Base-by-base conservation (phyloP, 2,113 vertebrate genomes). In the Noturus placidus region DNA sequence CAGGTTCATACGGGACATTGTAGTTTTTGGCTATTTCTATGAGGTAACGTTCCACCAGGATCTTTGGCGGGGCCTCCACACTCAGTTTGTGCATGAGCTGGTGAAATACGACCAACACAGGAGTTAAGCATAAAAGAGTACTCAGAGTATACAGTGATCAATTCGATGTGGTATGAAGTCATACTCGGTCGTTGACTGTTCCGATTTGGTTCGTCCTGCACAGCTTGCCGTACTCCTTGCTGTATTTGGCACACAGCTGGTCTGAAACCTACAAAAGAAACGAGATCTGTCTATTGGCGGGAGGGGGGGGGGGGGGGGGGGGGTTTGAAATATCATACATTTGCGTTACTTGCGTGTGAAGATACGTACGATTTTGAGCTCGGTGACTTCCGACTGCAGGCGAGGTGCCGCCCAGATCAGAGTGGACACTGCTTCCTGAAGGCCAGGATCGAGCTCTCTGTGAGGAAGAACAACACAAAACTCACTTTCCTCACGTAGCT, bases 11-110 rank as follows among this genome's bases (percentile, higher is more conserved):
- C 2, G 97, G 97, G 10, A 99, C 97, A 5, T 97, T 99, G 89
- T 99, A 99, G 93, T 99, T 99, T 95, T 99, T 99, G 70, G 98
- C 98, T 20, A 99, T 99, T 94, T 99, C 98, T 0, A 99, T 99
- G 91, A 99, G 94, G 90, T 99, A 99, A 87, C 97, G 96, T 91
- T 99, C 98, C 89, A 99, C 98, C 88, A 99, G 92, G 90, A 99
- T 99, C 94, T 98, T 99, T 79, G 98, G 98, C 3, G 98, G 98
- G 0, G 98, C 97, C 92, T 99, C 97, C 85, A 99, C 96, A 0
- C 97, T 98, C 91, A 99, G 91, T 91, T 99, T 99, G 92, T 99
- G 97, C 96, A 99, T 99, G 81, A 99, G 94, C 98, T 99, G 70
- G 42, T 91, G 92, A 30, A 83, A 77, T 88, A 63, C 0, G 7